Base-by-base conservation (phyloP, 30 jellyfish, hydroid and myxozoan species). In the Hydractinia symbiolongicarpus region DNA sequence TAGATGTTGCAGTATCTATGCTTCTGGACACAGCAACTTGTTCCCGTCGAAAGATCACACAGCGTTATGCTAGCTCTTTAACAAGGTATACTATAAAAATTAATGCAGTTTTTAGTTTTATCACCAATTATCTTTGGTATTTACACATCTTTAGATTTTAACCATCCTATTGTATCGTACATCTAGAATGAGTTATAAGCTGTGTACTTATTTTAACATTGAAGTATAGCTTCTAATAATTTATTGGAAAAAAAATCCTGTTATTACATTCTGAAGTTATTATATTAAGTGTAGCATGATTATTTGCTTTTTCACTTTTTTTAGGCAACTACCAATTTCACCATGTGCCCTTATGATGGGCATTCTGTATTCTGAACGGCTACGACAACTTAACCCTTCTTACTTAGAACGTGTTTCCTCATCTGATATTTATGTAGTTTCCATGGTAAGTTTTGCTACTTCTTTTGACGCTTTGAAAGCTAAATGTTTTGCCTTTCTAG, bases 261-360 rank as follows among this genome's bases (percentile, higher is more conserved):
- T 30, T 30, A 30, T 30, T 30, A 30, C 44, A n/a, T n/a, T n/a
- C n/a, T n/a, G n/a, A n/a, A n/a, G n/a, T n/a, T n/a, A n/a, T n/a
- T n/a, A n/a, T n/a, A n/a, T n/a, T n/a, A n/a, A 57, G 10, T 57
- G n/a, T 9, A 58, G 19, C 69, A 64, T 64, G 74, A 44, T 6
- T n/a, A 64, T 51, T 64, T 64, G 1, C 17, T 58, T 58, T 16
- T 58, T 13, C 7, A 4, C 40, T 4, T 6, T 64, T 64, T 13
- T 44, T 64, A 93, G 98, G 73, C 92, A 93, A 20, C 78, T 93
- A 13, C 61, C 94, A 14, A 80, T 93, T 11, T 88, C 90, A 21
- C 98, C 98, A n/a, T 93, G 98, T 62, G 93, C 98, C n/a, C 71
- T 93, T 87, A 87, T 93, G 90, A 84, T 93, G 89, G 96, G 96